These are phyloP conservation scores for Anabas testudineus DNA, from an alignment of 2,797 vertebrate species.

Conservation along the genomic window DNA sequence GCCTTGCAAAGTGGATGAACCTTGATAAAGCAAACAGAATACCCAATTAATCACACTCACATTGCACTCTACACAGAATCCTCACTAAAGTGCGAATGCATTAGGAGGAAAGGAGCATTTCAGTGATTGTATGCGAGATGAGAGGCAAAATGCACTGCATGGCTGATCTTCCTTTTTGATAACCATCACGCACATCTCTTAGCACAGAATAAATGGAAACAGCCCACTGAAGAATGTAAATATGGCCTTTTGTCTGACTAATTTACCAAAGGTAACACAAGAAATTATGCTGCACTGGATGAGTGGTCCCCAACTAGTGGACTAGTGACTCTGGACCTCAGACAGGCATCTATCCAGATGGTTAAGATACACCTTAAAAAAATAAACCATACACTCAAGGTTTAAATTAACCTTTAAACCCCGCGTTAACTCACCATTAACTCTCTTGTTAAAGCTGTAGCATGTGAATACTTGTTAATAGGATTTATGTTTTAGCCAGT, in stretches of 20 bases:
- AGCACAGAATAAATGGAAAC: background rate
- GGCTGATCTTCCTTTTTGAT: background rate
- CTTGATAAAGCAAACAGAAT: slow-evolving; percentile 5
- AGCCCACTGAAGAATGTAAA: background rate
- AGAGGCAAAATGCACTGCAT: background rate
- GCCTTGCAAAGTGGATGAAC: background rate
- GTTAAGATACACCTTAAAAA: too few relatives aligned
- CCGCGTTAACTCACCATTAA: too few relatives aligned
- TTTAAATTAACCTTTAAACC: too few relatives aligned
- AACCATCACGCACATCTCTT: slow-evolving; percentile 14
- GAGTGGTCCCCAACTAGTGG: too few relatives aligned
- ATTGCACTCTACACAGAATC: background rate
- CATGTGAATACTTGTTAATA: too few relatives aligned
- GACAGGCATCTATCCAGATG: too few relatives aligned
- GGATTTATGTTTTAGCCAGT: too few relatives aligned
- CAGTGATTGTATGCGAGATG: slow-evolving; percentile 10
- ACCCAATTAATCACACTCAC: background rate
- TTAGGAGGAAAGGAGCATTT: slow-evolving; percentile 3
- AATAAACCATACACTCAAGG: too few relatives aligned
- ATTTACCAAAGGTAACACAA: background rate
- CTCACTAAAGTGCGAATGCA: slow-evolving; percentile 19
- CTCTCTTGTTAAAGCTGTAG: too few relatives aligned
- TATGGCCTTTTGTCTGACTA: background rate
- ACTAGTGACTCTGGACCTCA: too few relatives aligned
- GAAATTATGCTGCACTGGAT: too few relatives aligned